Percentiles rank a stretch among this genome's conserved stretches.
phyloP scores from a whole-genome alignment of 2,113 vertebrate genomes.

The Galemys pyrenaicus region DNA sequence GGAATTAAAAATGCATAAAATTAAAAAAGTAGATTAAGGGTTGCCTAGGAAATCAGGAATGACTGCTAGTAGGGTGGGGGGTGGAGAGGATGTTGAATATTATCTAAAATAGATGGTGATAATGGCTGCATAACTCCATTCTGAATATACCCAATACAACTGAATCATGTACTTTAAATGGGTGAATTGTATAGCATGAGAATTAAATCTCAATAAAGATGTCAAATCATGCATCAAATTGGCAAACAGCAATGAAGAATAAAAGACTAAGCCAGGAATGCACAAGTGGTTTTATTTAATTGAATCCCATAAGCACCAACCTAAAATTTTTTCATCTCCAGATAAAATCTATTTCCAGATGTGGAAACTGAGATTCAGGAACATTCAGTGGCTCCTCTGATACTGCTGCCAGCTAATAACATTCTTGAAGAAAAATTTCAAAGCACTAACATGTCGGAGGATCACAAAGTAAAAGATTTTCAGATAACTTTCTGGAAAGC shows the following conservation, averaged over 20 bases:
- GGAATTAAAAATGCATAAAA: slow-evolving; percentile 51
- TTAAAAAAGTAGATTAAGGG: slow-evolving; percentile 26
- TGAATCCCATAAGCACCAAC: background rate
- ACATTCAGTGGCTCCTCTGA: background rate
- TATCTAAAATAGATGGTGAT: background rate
- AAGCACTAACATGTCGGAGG: background rate
- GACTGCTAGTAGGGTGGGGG: background rate
- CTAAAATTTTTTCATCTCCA: background rate
- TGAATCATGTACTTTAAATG: background rate
- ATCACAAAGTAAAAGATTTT: background rate
- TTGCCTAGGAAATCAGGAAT: background rate
- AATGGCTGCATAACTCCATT: background rate
- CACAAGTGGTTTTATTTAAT: background rate
- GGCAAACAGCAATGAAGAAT: background rate
- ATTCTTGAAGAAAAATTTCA: slow-evolving; percentile 10
- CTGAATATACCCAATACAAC: background rate
- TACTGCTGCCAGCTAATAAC: background rate
- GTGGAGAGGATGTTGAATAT: background rate
- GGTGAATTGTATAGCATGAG: background rate
- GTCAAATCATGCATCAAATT: background rate
- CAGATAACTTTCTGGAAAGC: background rate
- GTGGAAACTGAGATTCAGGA: background rate
- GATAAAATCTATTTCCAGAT: slow-evolving; percentile 12
- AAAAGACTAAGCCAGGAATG: background rate
- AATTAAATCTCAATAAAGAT: slow-evolving; percentile 3